A percentile compares a stretch with the other conserved stretches of the same genome.
These are phyloP conservation scores for Mnemiopsis leidyi DNA, from an alignment of 37 sponge, comb jelly and placozoan genomes.

Conservation along the genomic window DNA sequence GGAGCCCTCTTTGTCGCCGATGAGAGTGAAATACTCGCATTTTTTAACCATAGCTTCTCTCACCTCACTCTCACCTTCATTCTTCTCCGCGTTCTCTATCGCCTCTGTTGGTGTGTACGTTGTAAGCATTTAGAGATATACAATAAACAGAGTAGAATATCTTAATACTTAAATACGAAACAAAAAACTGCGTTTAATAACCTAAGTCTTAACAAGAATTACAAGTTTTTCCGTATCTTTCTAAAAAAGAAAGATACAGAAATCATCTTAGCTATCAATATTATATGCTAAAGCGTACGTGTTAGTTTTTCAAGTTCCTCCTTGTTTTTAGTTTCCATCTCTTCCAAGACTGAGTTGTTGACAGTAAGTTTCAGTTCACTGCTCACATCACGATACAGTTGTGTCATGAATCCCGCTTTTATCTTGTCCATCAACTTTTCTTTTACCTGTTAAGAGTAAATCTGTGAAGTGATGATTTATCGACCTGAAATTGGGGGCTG, in stretches of 20 bases:
- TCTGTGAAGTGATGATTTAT: no score
- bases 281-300: no score
- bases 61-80: slow-evolving; percentile 91
- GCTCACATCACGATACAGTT: slow-evolving; percentile 82
- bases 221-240: no score
- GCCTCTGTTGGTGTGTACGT: no score
- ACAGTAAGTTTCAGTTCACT: slow-evolving; percentile 70
- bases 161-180: no score
- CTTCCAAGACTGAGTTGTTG: slow-evolving; percentile 73
- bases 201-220: no score
- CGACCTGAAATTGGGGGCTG: no score
- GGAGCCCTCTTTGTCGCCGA: slow-evolving; percentile 81
- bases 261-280: no score
- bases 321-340: slow-evolving; percentile 73
- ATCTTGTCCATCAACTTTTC: slow-evolving; percentile 59
- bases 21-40: slow-evolving; percentile 92
- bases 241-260: no score
- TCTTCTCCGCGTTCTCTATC: slow-evolving; percentile 86
- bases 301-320: slow-evolving; percentile 66
- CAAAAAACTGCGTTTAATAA: no score
- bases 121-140: no score
- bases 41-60: slow-evolving; percentile 86
- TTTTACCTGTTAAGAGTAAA: slow-evolving; percentile 10
- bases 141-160: no score
- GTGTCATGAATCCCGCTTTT: slow-evolving; percentile 75